Percentiles rank a stretch among this genome's conserved stretches.
Conservation (phyloP, 23 tunicate genomes). For the Phallusia fumigata region DNA sequence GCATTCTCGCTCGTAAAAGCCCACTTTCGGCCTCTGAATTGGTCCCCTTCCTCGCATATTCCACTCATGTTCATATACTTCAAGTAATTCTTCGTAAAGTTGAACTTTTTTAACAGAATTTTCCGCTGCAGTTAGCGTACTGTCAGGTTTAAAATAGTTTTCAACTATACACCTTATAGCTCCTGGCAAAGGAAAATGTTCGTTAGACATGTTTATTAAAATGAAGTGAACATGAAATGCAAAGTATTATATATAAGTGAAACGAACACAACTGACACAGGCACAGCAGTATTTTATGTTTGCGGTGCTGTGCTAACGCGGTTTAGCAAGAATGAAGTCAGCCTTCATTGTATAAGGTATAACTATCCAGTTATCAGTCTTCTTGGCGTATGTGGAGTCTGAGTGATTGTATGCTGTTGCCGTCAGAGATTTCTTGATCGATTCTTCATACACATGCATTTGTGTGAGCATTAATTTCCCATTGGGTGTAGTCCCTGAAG, state of each 20-base stretch:
- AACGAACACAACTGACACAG: too few relatives aligned
- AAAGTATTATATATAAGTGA: too few relatives aligned
- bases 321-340: too few relatives aligned
- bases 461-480: background rate
- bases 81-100: background rate
- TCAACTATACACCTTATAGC: too few relatives aligned
- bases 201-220: too few relatives aligned
- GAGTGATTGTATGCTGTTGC: background rate
- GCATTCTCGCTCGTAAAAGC: background rate
- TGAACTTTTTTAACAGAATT: background rate
- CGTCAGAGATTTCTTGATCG: background rate
- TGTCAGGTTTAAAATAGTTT: background rate
- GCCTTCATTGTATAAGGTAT: background rate
- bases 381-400: background rate
- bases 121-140: background rate
- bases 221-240: too few relatives aligned
- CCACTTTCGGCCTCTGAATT: background rate
- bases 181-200: too few relatives aligned
- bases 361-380: background rate
- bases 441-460: background rate
- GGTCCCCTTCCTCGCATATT: background rate
- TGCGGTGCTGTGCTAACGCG: too few relatives aligned
- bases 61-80: background rate
- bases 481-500: background rate
- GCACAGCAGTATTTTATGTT: too few relatives aligned